Base-by-base conservation (phyloP, 2,797 vertebrate species). In the Pempheris klunzingeri region DNA sequence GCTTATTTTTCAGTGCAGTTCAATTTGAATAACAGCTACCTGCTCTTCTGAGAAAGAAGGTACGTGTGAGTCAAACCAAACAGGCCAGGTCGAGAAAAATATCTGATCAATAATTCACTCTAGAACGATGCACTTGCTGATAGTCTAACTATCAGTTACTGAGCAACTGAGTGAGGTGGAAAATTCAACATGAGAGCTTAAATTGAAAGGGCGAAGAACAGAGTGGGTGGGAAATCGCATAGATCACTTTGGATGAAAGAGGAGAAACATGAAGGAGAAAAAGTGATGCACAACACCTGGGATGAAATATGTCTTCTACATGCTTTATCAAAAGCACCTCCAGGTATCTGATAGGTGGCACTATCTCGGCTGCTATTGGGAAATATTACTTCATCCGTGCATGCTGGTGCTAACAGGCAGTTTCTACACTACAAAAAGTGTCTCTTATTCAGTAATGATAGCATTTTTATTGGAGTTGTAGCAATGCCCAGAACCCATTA, bases 61-160 rank as follows among this genome's bases (percentile, higher is more conserved):
- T 0, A 10, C n/a, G 47, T 41, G 46, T 7, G 15, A 59, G 46
- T 66, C 14, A 66, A 36, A 66, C 10, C 39, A 70, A 61, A 64
- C 10, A 18, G 78, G 62, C 60, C 78, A 71, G 57, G 67, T 36
- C 1, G 1, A 67, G 53, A 57, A 72, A 84, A 70, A 81, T 49
- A 73, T 63, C 60, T 46, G 60, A 82, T 87, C 73, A 73, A 83
- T 86, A 74, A 86, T 73, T 86, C 39, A 54, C 34, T 78, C 15
- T 39, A 46, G 64, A 71, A 64, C 39, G 12, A 69, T 68, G 71
- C 34, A 7, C 22, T 63, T 53, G 52, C 70, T 71, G 71, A 84
- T 77, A 44, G 52, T 11, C 11, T 28, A 62, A 68, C 30, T n/a
- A n/a, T n/a, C n/a, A n/a, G n/a, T n/a, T n/a, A n/a, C n/a, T n/a